Evolutionary conservation across 2,888 invertebrate genomes (phyloP), one percentile per base, ranked within the genome.

Genomic region (Drosophila meridionalis): DNA sequence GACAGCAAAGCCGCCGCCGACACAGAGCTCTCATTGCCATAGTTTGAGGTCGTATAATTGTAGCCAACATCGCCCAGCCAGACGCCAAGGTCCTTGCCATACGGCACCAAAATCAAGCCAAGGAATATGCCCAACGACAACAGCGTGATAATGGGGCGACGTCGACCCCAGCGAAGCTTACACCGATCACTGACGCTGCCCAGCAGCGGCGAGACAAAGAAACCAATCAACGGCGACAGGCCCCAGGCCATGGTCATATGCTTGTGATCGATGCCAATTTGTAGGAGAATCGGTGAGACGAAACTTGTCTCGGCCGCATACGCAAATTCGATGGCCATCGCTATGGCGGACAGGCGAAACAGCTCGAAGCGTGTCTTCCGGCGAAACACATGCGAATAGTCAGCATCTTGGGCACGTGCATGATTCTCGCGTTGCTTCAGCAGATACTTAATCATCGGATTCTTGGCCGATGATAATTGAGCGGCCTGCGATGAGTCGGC

Each of bases 241-340:
- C 93, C 93, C 93, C 93, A 93, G 12, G 93, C 93, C 92, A 93
- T 92, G 14, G 95, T 95, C 95, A 95, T 95, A 75, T 94, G 93
- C 30, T 94, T 92, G 76, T 95, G 94, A 52, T 94, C 94, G n/a
- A 95, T 93, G 6, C 95, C 94, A 53, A 95, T 94, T 82, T 94
- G 94, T 3, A 95, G 93, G 6, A 95, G 92, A 52, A 95, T 95
- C 8, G 95, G 95, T 12, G 95, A 95, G 0, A 95, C 95, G 82
- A 95, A 95, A 1, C 95, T 95, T 2, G 95, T 95, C 91, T 95
- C 95, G 0, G 95, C 95, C 0, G 95, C 94, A 85, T 95, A 95
- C 52, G 95, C 95, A 78, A 95, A 94, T 87, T 95, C 95, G 36
- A 95, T 95, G 20, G 95, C 95, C 88, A 93, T 92, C 11, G 93